Percentiles rank a stretch among this genome's conserved stretches.
Evolutionary conservation across 2,113 vertebrate genomes (phyloP).

Genomic region (Tautogolabrus adspersus): DNA sequence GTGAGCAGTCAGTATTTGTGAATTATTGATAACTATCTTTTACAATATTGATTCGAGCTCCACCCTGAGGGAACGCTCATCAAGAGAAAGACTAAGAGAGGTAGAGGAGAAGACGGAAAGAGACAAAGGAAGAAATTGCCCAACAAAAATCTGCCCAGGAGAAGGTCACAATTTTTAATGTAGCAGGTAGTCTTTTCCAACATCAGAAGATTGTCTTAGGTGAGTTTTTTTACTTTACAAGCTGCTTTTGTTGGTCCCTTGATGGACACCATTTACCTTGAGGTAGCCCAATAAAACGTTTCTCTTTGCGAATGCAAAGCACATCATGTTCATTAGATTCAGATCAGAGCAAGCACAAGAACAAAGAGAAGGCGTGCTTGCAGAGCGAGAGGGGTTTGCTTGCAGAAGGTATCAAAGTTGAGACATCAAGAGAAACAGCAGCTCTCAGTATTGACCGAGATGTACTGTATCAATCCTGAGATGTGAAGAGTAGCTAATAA

Average conservation of each 20-base stretch:
- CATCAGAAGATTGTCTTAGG: neutral
- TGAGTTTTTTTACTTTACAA: slow-evolving; percentile 15
- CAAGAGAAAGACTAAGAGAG: neutral
- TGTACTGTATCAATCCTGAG: neutral
- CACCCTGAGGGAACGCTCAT: slow-evolving; percentile 35
- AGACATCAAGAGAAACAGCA: neutral
- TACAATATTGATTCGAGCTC: slow-evolving; percentile 59
- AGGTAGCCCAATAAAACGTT: neutral
- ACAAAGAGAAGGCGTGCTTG: neutral
- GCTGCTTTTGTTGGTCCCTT: slow-evolving; percentile 23
- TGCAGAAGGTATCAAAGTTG: neutral
- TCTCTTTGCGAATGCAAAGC: neutral
- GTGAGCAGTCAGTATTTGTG: slow-evolving; percentile 56
- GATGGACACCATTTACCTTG: slow-evolving; percentile 1
- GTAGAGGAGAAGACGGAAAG: neutral
- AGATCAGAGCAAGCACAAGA: neutral
- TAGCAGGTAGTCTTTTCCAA: neutral
- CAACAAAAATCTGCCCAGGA: neutral
- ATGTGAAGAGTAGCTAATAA: neutral
- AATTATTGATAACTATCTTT: slow-evolving; percentile 73
- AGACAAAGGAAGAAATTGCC: neutral
- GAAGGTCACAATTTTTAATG: neutral
- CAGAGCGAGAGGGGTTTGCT: neutral
- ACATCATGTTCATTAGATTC: neutral
- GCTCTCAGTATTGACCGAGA: neutral